Base-by-base conservation (phyloP, 2,113 vertebrate species). In the Dissostichus mawsoni region DNA sequence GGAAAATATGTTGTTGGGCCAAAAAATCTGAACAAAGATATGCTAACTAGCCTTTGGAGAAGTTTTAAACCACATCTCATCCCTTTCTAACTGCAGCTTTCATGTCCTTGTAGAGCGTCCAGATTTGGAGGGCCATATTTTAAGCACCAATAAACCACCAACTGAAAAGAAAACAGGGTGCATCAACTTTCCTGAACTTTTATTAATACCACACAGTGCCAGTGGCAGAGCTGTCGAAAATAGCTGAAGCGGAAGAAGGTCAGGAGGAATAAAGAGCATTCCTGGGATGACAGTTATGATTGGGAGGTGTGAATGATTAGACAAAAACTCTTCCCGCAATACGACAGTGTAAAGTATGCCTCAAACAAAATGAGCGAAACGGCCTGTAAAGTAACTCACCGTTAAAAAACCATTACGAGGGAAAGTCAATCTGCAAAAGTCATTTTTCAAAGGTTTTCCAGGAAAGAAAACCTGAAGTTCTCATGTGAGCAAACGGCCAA, bases 281-380 rank as follows among this genome's bases (percentile, higher is more conserved):
- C 84, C 83, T 70, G 52, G 68, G 67, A 83, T 77, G 89, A 88
- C 91, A 88, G 82, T 67, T 89, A 78, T 92, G 91, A 93, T 93
- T 93, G 89, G 85, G 82, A 87, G 90, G 90, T 89, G 91, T 91
- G 93, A 91, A 90, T 91, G 90, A 94, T 87, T 76, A 74, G 77
- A 74, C 69, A 83, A 84, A 85, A 87, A 83, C 68, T 72, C 75
- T 29, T 82, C 91, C 81, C 84, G 87, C 77, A 89, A 84, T 83
- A 80, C 58, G 33, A 91, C 80, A 83, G 87, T 92, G 82, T 87
- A 70, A 86, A 87, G 71, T 74, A 87, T 76, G 74, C 75, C 76
- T 85, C 74, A 76, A 56, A 78, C 87, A 80, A 85, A 87, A 75
- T 41, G 55, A 61, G 47, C 76, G 63, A 90, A 91, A 88, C 68